These are phyloP conservation scores for Perca flavescens DNA, from an alignment of 2,113 vertebrate genomes.

Conservation along the genomic window DNA sequence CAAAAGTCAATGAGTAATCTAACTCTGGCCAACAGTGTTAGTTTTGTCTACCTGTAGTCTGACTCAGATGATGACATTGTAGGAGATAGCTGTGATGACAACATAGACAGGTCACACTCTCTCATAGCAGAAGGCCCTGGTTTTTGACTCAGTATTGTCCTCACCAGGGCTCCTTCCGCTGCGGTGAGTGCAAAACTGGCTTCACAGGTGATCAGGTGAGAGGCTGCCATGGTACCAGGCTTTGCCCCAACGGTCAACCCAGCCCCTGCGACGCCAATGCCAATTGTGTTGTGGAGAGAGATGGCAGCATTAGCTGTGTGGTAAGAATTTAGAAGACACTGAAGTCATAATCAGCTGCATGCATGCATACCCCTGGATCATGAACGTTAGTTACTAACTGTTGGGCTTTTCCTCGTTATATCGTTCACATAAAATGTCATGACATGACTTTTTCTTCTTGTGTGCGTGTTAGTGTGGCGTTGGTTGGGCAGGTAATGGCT, in stretches of 20 bases:
- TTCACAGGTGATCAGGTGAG: slow-evolving; percentile 90
- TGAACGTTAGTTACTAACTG: neutral
- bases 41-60: slow-evolving; percentile 85
- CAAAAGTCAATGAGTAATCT: too few species aligned
- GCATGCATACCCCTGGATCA: neutral
- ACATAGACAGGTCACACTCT: slow-evolving; percentile 89
- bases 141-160: slow-evolving; percentile 24
- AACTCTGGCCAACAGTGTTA: slow-evolving; percentile 10
- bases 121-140: neutral
- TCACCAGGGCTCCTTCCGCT: slow-evolving; percentile 92
- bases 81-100: slow-evolving; percentile 97
- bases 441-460: neutral
- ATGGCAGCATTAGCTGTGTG: slow-evolving; percentile 89
- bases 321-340: slow-evolving; percentile 79
- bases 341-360: neutral
- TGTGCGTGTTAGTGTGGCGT: slow-evolving; percentile 88
- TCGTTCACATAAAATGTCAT: neutral
- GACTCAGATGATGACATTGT: slow-evolving; percentile 96
- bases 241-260: slow-evolving; percentile 87
- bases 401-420: neutral
- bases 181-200: slow-evolving; percentile 91
- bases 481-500: slow-evolving; percentile 97
- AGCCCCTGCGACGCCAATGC: slow-evolving; percentile 92
- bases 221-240: slow-evolving; percentile 87
- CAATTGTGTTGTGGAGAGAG: slow-evolving; percentile 89